Evolutionary conservation across 2,888 invertebrate genomes (phyloP).

Genomic region (Sthenelais limicola): DNA sequence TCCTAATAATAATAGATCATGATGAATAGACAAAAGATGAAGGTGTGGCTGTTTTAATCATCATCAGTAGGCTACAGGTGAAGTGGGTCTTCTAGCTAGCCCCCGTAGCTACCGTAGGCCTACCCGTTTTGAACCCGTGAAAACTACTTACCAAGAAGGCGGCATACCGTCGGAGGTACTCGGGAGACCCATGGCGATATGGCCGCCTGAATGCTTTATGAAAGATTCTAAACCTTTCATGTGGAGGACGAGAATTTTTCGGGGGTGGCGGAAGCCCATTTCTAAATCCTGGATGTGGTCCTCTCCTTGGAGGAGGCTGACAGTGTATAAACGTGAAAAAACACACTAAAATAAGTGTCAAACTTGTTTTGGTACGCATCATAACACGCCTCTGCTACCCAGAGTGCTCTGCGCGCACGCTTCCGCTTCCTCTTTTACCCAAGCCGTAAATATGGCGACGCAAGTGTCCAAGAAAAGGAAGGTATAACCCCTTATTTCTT

Average conservation of each 20-base stretch:
- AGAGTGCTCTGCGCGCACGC: slow-evolving; percentile 29
- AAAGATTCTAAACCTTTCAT: slow-evolving; percentile 74
- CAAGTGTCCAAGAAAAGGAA: slow-evolving; percentile 51
- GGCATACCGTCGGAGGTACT: slow-evolving; percentile 75
- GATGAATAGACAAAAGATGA: too few relatives aligned
- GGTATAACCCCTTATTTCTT: slow-evolving; percentile 38
- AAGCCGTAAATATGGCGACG: slow-evolving; percentile 48
- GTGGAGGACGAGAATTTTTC: slow-evolving; percentile 65
- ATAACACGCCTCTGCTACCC: slow-evolving; percentile 32
- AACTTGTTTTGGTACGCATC: slow-evolving; percentile 71
- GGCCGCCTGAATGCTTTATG: slow-evolving; percentile 76
- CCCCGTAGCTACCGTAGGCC: too few relatives aligned
- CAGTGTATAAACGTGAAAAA: background rate
- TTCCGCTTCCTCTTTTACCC: slow-evolving; percentile 59
- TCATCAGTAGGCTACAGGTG: too few relatives aligned
- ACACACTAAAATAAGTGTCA: slow-evolving; percentile 47
- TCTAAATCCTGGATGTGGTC: too few relatives aligned
- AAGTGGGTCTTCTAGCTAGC: too few relatives aligned
- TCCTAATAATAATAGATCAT: too few relatives aligned
- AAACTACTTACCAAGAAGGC: slow-evolving; percentile 78
- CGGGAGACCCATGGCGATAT: slow-evolving; percentile 74
- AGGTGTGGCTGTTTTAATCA: too few relatives aligned
- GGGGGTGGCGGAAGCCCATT: background rate
- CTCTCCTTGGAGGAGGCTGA: background rate
- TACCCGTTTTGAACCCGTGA: too few relatives aligned